These are phyloP conservation scores for Drosophila suzukii DNA, from an alignment of 1,140 invertebrate species.

Conservation along the genomic window DNA sequence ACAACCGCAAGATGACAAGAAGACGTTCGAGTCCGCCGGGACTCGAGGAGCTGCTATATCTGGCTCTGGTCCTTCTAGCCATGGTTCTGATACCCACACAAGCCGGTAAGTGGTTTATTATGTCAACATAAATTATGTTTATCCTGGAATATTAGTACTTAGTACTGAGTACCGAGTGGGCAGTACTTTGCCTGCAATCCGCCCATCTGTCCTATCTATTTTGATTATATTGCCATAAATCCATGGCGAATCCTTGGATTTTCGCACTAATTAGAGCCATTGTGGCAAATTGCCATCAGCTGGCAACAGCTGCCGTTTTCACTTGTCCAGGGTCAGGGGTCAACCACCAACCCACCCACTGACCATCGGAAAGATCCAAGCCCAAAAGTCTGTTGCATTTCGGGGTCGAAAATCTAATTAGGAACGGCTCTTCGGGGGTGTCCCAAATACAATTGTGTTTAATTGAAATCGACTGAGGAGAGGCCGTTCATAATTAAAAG, in stretches of 20 bases:
- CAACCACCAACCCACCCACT: slow-evolving; percentile 4
- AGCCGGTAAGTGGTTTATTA: slow-evolving; percentile 84
- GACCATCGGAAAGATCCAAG: not conserved
- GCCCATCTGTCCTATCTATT: slow-evolving; percentile 41
- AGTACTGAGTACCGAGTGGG: slow-evolving; percentile 10
- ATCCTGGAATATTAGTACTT: slow-evolving; percentile 32
- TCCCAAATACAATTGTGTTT: slow-evolving; percentile 72
- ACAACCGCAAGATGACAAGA: slow-evolving; percentile 81
- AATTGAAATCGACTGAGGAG: slow-evolving; percentile 43
- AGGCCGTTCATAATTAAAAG: slow-evolving; percentile 44
- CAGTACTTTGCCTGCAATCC: not conserved
- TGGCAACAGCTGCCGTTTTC: slow-evolving; percentile 56
- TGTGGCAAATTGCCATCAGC: slow-evolving; percentile 79
- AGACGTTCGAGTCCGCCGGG: slow-evolving; percentile 84
- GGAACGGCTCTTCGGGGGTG: slow-evolving; percentile 24
- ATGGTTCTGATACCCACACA: slow-evolving; percentile 73
- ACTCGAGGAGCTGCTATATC: slow-evolving; percentile 78
- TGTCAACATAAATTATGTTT: slow-evolving; percentile 80
- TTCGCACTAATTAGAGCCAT: slow-evolving; percentile 60
- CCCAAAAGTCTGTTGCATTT: slow-evolving; percentile 55
- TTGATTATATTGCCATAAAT: slow-evolving; percentile 49
- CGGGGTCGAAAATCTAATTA: slow-evolving; percentile 53
- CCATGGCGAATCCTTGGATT: slow-evolving; percentile 12
- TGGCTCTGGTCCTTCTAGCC: slow-evolving; percentile 65
- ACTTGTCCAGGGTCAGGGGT: slow-evolving; percentile 74